These are phyloP conservation scores for Drosophila ambigua DNA, from an alignment of 1,140 invertebrate genomes.

Conservation along the genomic window DNA sequence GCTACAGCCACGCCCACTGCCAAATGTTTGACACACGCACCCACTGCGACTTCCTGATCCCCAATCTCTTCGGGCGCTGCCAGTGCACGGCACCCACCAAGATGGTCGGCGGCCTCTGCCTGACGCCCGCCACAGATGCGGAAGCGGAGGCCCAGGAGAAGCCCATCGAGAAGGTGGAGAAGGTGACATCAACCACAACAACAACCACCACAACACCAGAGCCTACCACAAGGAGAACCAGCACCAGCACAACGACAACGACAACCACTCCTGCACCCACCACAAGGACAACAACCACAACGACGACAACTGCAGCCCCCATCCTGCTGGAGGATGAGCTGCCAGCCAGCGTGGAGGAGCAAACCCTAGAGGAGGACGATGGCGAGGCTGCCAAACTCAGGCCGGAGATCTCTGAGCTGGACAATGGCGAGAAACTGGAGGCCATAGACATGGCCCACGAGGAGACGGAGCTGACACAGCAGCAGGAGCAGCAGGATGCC, in stretches of 20 bases:
- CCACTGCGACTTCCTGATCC: conserved; percentile 94
- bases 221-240: conserved; percentile 32
- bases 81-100: conserved; percentile 89
- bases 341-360: conserved; percentile 67
- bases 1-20: conserved; percentile 95
- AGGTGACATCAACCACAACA: conserved; percentile 56
- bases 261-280: conserved; percentile 35
- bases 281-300: conserved; percentile 35
- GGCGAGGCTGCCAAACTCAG: conserved; percentile 43
- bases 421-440: conserved; percentile 70
- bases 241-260: conserved; percentile 34
- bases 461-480: conserved; percentile 67
- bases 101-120: conserved; percentile 87
- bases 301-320: conserved; percentile 33
- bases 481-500: conserved; percentile 49
- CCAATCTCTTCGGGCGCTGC: conserved; percentile 94
- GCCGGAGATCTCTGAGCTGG: conserved; percentile 44
- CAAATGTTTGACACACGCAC: conserved; percentile 91
- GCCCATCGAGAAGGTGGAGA: conserved; percentile 78
- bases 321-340: conserved; percentile 58
- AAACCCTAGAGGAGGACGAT: conserved; percentile 66
- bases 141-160: conserved; percentile 39
- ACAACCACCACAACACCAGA: conserved; percentile 51
- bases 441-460: conserved; percentile 66
- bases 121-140: conserved; percentile 66